Conservation (phyloP, 2,888 invertebrate genomes). For the Lagria hirta region DNA sequence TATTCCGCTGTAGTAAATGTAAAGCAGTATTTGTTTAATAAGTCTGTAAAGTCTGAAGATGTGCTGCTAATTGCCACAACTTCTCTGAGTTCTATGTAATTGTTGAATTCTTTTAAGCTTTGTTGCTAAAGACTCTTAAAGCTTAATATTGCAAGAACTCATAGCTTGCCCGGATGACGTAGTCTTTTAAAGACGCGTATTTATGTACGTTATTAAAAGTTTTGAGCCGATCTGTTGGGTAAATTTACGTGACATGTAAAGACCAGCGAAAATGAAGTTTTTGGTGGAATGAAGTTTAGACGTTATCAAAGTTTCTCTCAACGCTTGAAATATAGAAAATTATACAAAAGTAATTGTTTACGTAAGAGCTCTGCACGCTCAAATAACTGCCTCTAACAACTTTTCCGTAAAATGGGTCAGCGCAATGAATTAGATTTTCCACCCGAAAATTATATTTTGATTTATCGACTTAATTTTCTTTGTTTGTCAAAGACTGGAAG, state of each 20-base stretch:
- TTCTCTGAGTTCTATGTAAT: too few species aligned
- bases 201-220: constrained; percentile 16
- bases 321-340: constrained; percentile 13
- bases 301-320: constrained; percentile 18
- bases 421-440: constrained; percentile 13
- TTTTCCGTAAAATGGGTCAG: constrained; percentile 8
- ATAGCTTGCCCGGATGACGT: too few species aligned
- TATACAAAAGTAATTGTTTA: constrained; percentile 15
- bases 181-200: too few species aligned
- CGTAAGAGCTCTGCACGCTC: constrained; percentile 4
- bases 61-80: too few species aligned
- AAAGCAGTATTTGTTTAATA: too few species aligned
- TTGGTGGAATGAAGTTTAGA: constrained; percentile 10
- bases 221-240: constrained; percentile 7
- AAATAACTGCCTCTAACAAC: constrained; percentile 9
- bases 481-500: too few species aligned
- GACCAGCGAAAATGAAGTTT: constrained; percentile 8
- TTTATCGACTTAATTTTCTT: constrained; percentile 9
- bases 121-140: too few species aligned
- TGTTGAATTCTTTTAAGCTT: too few species aligned
- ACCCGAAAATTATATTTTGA: constrained; percentile 12
- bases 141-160: too few species aligned
- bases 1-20: too few species aligned
- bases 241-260: constrained; percentile 11
- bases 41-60: too few species aligned